Evolutionary conservation across 2,113 vertebrate species (phyloP).

Genomic region (Silurus glanis): DNA sequence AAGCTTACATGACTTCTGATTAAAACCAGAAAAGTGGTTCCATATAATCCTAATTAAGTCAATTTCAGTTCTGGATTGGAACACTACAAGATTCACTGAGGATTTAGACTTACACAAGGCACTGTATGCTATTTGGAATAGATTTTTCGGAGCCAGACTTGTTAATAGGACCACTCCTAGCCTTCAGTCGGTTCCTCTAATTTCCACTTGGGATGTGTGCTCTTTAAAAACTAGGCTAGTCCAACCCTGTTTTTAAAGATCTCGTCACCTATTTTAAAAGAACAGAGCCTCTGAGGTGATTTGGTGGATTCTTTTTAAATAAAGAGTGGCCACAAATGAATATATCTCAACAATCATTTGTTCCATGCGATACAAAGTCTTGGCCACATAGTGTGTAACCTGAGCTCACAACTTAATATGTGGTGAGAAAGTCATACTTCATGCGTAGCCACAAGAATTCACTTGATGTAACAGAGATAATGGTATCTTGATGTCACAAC

Average conservation of each 20-base stretch:
- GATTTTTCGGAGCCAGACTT: neutral
- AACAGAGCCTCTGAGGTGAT: neutral
- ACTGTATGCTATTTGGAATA: neutral
- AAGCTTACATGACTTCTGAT: neutral
- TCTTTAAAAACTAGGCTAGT: slow-evolving; percentile 6
- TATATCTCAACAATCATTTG: neutral
- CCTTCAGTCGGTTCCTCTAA: neutral
- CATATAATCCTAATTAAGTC: neutral
- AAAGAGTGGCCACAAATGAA: neutral
- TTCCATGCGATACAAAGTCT: neutral
- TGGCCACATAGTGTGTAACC: neutral
- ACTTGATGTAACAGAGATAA: neutral
- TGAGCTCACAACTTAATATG: neutral
- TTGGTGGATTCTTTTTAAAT: neutral
- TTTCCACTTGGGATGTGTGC: slow-evolving; percentile 11
- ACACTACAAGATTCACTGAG: neutral
- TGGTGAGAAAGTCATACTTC: neutral
- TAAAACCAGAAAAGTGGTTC: neutral
- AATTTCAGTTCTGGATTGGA: neutral
- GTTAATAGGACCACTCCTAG: neutral
- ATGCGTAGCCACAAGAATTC: neutral
- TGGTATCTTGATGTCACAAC: neutral
- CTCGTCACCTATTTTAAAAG: neutral
- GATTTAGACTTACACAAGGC: neutral
- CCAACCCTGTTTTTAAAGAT: neutral